These are phyloP conservation scores for Macquaria australasica DNA, from an alignment of 2,113 vertebrate species.

Conservation along the genomic window DNA sequence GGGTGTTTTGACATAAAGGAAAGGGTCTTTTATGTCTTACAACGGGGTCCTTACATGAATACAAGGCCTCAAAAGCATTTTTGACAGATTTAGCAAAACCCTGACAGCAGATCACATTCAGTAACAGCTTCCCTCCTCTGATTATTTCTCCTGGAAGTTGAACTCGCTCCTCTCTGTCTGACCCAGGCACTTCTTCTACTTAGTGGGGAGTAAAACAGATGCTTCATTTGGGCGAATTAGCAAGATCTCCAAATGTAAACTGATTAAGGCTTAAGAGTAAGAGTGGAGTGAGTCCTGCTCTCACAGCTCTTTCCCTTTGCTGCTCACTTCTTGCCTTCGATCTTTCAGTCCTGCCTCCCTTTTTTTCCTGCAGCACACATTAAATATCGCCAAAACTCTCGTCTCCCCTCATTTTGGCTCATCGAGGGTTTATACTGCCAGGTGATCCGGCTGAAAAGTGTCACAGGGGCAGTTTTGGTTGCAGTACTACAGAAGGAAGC, in stretches of 20 bases:
- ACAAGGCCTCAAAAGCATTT: conserved; percentile 46
- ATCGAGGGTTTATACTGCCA: background rate
- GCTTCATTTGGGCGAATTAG: conserved; percentile 60
- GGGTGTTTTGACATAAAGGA: conserved; percentile 18
- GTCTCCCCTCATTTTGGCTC: background rate
- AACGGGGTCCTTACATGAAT: conserved; percentile 2
- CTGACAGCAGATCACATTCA: conserved; percentile 22
- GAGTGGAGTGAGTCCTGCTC: conserved; percentile 8
- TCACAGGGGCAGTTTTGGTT: conserved; percentile 22
- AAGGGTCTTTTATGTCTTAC: conserved; percentile 20
- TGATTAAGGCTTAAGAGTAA: conserved; percentile 69
- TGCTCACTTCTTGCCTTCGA: background rate
- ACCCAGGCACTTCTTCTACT: conserved; percentile 35
- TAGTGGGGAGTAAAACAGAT: conserved; percentile 50
- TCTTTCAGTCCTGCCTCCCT: background rate
- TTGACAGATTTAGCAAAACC: conserved; percentile 28
- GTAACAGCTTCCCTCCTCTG: conserved; percentile 22
- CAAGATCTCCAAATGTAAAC: conserved; percentile 58
- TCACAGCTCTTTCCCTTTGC: conserved; percentile 28
- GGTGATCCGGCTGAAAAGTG: conserved; percentile 11
- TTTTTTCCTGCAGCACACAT: background rate
- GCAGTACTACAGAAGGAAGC: conserved; percentile 8
- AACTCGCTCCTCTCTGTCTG: conserved; percentile 37
- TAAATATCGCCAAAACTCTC: conserved; percentile 10
- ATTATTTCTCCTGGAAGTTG: conserved; percentile 32